Evolutionary conservation across 2,113 vertebrate species (phyloP).

Genomic region (Amia ocellicauda): DNA sequence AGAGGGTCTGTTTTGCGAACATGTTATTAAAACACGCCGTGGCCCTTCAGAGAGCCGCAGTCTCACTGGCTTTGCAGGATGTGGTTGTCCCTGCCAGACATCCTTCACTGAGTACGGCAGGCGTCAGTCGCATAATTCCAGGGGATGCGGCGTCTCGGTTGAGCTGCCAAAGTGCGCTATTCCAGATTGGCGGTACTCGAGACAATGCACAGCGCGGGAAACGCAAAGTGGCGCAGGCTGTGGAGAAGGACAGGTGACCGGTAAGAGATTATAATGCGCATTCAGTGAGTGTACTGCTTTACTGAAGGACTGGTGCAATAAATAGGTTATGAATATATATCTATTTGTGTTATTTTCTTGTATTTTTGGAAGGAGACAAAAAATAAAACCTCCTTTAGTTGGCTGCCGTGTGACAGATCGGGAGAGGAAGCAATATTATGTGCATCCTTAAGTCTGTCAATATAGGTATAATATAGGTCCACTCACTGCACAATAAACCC

Average conservation of each 20-base stretch:
- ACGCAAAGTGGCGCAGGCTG: conserved; percentile 25
- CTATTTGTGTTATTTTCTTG: too few relatives aligned
- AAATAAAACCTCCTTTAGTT: too few relatives aligned
- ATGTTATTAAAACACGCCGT: conserved; percentile 9
- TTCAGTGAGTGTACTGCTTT: too few relatives aligned
- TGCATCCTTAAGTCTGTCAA: too few relatives aligned
- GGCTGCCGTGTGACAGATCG: too few relatives aligned
- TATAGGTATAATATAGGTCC: too few relatives aligned
- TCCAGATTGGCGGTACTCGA: conserved; percentile 12
- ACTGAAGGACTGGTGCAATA: too few relatives aligned
- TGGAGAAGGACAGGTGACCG: conserved; percentile 26
- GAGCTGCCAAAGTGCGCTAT: conserved; percentile 3
- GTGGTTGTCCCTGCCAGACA: background rate
- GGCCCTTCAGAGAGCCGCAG: conserved; percentile 7
- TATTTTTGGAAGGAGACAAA: too few relatives aligned
- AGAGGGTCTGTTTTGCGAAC: conserved; percentile 35
- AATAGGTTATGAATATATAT: too few relatives aligned
- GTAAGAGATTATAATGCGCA: conserved; percentile 18
- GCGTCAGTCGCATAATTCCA: too few relatives aligned
- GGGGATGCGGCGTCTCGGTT: background rate
- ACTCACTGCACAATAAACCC: too few relatives aligned
- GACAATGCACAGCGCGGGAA: conserved; percentile 19
- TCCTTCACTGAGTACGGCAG: background rate
- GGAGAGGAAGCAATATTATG: too few relatives aligned
- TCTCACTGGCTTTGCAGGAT: background rate